Percentiles rank a stretch among this genome's conserved stretches.
phyloP scores from a whole-genome alignment of 1,140 invertebrate genomes.

The Drosophila miranda region DNA sequence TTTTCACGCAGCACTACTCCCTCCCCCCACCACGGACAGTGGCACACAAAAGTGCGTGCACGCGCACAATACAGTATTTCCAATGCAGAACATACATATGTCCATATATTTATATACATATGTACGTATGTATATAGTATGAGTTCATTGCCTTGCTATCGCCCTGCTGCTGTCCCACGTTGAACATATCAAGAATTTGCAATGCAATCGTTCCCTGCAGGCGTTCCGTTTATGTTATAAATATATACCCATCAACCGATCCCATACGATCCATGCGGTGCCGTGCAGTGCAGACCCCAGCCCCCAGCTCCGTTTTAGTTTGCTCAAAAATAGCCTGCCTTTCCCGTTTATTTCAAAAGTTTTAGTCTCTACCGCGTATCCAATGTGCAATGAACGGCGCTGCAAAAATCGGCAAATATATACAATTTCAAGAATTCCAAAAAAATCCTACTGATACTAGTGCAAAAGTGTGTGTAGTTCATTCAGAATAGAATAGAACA shows the following conservation, averaged over 20 bases:
- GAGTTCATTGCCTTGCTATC: constrained; percentile 75
- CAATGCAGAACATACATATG: constrained; percentile 56
- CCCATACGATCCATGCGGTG: constrained; percentile 48
- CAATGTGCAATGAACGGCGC: constrained; percentile 43
- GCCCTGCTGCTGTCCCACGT: constrained; percentile 43
- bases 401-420: constrained; percentile 20
- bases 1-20: too few species aligned
- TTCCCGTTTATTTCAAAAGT: constrained; percentile 38
- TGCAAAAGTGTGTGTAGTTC: constrained; percentile 30
- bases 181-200: constrained; percentile 31
- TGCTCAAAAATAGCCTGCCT: constrained; percentile 57
- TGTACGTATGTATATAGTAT: constrained; percentile 43
- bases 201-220: constrained; percentile 16
- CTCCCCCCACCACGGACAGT: constrained; percentile 38
- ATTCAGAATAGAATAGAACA: constrained; percentile 1
- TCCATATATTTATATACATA: neutral
- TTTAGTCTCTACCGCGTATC: constrained; percentile 63
- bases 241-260: constrained; percentile 41
- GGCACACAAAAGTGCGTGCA: constrained; percentile 40
- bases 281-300: constrained; percentile 49
- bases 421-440: constrained; percentile 14
- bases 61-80: constrained; percentile 22
- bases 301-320: constrained; percentile 34
- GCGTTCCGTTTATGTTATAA: constrained; percentile 48
- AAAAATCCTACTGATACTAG: constrained; percentile 10